Evolutionary conservation across 2,888 invertebrate species (phyloP).

Genomic region (Dyspetes luteomarginatus): DNA sequence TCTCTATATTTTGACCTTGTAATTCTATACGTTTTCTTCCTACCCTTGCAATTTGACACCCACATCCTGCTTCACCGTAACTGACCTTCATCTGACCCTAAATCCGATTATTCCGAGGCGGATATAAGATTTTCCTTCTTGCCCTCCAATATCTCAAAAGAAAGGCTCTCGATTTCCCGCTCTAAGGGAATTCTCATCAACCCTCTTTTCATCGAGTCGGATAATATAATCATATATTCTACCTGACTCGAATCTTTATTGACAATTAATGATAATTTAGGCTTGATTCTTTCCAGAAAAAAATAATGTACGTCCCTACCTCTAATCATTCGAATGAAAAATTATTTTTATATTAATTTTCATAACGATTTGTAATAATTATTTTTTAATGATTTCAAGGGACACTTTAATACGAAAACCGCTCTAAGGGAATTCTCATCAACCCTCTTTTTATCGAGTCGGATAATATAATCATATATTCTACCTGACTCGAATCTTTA

Average conservation of each 20-base stretch:
- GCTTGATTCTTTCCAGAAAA: too few relatives aligned
- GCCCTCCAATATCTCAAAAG: slow-evolving; percentile 4
- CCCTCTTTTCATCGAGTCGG: slow-evolving; percentile 3
- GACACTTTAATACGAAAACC: too few relatives aligned
- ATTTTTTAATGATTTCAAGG: too few relatives aligned
- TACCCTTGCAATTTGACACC: slow-evolving; percentile 6
- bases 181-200: slow-evolving; percentile 24
- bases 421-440: slow-evolving; percentile 24
- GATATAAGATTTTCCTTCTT: slow-evolving; percentile 50
- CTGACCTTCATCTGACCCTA: slow-evolving; percentile 56
- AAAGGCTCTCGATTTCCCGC: slow-evolving; percentile 3
- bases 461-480: slow-evolving; percentile 37
- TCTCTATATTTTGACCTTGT: slow-evolving; percentile 16
- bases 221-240: slow-evolving; percentile 42
- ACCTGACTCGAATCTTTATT: slow-evolving; percentile 19
- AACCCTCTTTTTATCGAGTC: slow-evolving; percentile 3
- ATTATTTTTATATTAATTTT: too few relatives aligned
- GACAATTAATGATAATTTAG: too few relatives aligned
- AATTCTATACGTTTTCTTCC: slow-evolving; percentile 14
- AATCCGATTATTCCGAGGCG: slow-evolving; percentile 60
- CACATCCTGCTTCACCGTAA: slow-evolving; percentile 19
- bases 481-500: slow-evolving; percentile 23
- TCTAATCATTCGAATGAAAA: too few relatives aligned
- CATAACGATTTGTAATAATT: too few relatives aligned
- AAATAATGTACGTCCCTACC: too few relatives aligned